Conservation (phyloP, 2,888 invertebrate species). For the Amphipoea oculea region DNA sequence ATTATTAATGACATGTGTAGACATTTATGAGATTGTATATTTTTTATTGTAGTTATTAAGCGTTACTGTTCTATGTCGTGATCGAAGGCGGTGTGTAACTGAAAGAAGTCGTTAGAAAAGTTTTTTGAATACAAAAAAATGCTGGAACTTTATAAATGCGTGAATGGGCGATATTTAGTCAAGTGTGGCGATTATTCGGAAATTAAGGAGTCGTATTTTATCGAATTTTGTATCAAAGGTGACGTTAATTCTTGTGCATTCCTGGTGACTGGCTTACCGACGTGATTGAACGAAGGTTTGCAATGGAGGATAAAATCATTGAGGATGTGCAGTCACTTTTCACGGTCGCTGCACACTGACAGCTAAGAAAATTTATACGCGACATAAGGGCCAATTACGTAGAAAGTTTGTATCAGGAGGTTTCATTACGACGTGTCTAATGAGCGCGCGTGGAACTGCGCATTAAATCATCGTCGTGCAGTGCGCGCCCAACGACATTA, state of each 20-base stretch:
- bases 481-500: conserved; percentile 70
- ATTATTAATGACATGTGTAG: conserved; percentile 60
- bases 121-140: conserved; percentile 53
- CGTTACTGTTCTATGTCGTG: conserved; percentile 57
- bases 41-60: conserved; percentile 56
- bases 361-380: conserved; percentile 49
- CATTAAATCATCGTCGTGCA: conserved; percentile 78
- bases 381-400: conserved; percentile 64
- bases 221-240: conserved; percentile 19
- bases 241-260: conserved; percentile 25
- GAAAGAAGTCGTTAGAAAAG: conserved; percentile 51
- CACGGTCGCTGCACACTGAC: conserved; percentile 36
- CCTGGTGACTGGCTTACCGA: neutral
- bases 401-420: conserved; percentile 66
- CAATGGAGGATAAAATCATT: conserved; percentile 22
- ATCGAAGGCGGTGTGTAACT: conserved; percentile 44
- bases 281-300: conserved; percentile 5
- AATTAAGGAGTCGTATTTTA: conserved; percentile 41
- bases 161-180: conserved; percentile 45
- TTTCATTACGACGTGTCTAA: conserved; percentile 76
- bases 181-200: conserved; percentile 21
- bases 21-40: conserved; percentile 62
- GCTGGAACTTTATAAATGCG: conserved; percentile 45
- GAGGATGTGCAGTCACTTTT: conserved; percentile 23
- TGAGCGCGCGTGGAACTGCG: conserved; percentile 75